A percentile compares a stretch with the other conserved stretches of the same genome.
Conservation (phyloP, 1,140 invertebrate species). For the Branchinecta lindahli region DNA sequence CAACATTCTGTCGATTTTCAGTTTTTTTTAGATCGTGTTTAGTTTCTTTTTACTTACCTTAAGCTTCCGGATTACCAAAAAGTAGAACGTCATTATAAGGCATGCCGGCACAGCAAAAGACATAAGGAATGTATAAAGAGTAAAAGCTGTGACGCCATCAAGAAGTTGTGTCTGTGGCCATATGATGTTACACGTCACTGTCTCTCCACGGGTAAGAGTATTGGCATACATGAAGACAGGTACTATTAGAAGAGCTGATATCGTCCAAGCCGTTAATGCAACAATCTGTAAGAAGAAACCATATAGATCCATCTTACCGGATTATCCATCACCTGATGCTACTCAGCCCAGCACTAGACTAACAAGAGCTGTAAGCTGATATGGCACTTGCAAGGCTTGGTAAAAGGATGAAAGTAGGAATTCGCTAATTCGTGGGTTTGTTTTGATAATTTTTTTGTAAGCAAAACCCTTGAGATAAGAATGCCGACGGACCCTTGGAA, state of each 20-base stretch:
- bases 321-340: no score
- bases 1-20: no score
- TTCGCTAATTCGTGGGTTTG: no score
- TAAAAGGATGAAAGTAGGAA: no score
- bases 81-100: constrained; percentile 88
- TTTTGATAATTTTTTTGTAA: no score
- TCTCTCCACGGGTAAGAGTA: constrained; percentile 29
- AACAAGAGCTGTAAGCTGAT: no score
- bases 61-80: constrained; percentile 77
- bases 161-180: constrained; percentile 47
- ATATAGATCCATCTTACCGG: not conserved
- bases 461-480: no score
- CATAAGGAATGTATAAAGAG: constrained; percentile 74
- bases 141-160: constrained; percentile 53
- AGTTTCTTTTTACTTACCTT: constrained; percentile 24
- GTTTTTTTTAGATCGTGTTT: no score
- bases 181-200: constrained; percentile 57
- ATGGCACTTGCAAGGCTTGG: no score
- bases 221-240: constrained; percentile 85
- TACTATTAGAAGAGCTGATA: constrained; percentile 63
- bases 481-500: no score
- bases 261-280: constrained; percentile 63
- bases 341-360: no score
- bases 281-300: constrained; percentile 37
- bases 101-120: constrained; percentile 82